A percentile compares a stretch with the other conserved stretches of the same genome.
These are phyloP conservation scores for Drosophila differens DNA, from an alignment of 2,888 invertebrate genomes.

Conservation along the genomic window DNA sequence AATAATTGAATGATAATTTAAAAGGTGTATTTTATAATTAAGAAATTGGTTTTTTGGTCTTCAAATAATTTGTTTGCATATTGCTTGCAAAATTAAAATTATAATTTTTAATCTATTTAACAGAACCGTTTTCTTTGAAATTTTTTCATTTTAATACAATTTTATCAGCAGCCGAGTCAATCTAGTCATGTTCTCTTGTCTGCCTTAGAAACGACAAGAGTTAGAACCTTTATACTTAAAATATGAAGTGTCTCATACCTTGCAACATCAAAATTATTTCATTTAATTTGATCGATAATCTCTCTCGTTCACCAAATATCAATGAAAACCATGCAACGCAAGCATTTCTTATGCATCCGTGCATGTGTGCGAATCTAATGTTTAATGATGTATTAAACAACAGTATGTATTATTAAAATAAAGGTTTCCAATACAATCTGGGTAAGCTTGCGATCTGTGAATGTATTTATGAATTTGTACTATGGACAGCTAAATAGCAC, in stretches of 20 bases:
- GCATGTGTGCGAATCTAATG: neutral
- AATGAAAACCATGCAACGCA: neutral
- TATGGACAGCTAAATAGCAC: neutral
- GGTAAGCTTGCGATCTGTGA: neutral
- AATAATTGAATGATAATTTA: neutral
- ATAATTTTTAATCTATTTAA: neutral
- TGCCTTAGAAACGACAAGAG: neutral
- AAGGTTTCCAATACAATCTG: neutral
- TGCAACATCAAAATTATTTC: neutral
- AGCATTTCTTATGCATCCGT: neutral
- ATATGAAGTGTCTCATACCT: neutral
- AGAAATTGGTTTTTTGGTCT: neutral
- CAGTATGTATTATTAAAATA: neutral
- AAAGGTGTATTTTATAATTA: neutral
- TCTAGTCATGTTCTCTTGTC: neutral
- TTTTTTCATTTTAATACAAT: neutral
- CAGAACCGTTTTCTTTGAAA: neutral
- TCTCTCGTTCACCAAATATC: neutral
- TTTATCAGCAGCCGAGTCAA: neutral
- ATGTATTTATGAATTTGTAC: neutral
- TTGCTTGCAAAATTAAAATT: neutral
- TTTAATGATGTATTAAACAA: neutral
- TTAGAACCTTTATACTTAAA: neutral
- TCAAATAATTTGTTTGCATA: neutral
- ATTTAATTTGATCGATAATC: neutral